Evolutionary conservation across 2,113 vertebrate species (phyloP).

Genomic region (Colinus virginianus): DNA sequence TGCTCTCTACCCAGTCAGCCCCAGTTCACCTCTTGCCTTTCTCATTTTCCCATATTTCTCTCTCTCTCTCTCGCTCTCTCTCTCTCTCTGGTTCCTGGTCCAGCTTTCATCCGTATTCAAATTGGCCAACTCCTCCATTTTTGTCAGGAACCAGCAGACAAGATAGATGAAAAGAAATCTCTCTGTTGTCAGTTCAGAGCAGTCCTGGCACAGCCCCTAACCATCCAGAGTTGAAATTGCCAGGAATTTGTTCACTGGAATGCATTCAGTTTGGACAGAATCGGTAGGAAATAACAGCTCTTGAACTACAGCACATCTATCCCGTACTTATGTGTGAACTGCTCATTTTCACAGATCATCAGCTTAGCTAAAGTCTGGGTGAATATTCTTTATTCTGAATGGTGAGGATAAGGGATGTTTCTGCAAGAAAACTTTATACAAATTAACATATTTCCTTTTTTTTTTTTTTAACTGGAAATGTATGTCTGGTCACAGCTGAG

Average conservation of each 20-base stretch:
- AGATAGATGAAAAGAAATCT: constrained; percentile 65
- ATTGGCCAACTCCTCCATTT: constrained; percentile 56
- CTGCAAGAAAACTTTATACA: neutral
- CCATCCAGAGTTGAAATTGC: constrained; percentile 71
- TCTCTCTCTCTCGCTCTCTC: neutral
- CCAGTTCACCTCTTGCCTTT: neutral
- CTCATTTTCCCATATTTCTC: neutral
- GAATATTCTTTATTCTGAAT: constrained; percentile 4
- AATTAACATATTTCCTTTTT: constrained; percentile 15
- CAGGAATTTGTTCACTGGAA: constrained; percentile 70
- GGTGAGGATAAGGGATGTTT: neutral
- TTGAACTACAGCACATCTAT: constrained; percentile 66
- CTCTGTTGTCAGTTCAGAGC: constrained; percentile 65
- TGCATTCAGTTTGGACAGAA: constrained; percentile 67
- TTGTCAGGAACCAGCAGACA: constrained; percentile 66
- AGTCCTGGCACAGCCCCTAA: constrained; percentile 57
- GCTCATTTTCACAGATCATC: constrained; percentile 74
- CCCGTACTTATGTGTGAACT: constrained; percentile 71
- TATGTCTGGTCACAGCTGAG: neutral
- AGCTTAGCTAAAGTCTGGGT: constrained; percentile 56
- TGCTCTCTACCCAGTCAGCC: neutral
- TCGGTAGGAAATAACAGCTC: constrained; percentile 70
- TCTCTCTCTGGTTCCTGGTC: neutral
- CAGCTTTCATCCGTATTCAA: constrained; percentile 58
- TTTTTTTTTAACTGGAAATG: neutral